Evolutionary conservation across 1,140 invertebrate genomes (phyloP), one percentile per base, ranked within the genome.

Genomic region (Drosophila sproati): DNA sequence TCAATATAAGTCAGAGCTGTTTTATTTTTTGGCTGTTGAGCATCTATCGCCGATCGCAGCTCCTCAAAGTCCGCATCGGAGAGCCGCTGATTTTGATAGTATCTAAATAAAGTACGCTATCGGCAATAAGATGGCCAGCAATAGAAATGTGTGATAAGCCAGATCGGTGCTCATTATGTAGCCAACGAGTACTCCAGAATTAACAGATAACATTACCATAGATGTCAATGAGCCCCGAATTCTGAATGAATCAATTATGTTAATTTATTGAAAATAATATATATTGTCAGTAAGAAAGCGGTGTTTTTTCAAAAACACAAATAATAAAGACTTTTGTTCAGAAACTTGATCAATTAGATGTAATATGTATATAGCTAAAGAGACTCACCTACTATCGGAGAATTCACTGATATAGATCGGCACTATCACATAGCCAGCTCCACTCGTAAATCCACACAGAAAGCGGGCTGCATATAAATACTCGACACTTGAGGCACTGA

Each of bases 121-220:
- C 4, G 96, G 95, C 32, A 97, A 83, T 1, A 95, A 66, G 0
- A 95, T 94, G 54, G 95, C 95, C n/a, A 96, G 78, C 0, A 95
- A 92, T 0, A 96, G 96, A 20, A 98, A 92, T 0, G 93, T 91
- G 34, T 94, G 93, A 94, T 95, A 97, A 32, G 93, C 92, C 0
- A 95, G 93, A 73, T 94, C 93, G 2, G 95, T 93, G 7, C 97
- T 97, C 0, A 97, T 80, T 1, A 95, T 93, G 90, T 96, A 98
- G 0, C 95, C 95, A 35, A 95, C 93, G 0, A 98, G 93, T 43
- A 97, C 97, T 0, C 97, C 97, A n/a, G 96, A 88, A 6, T 96
- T 96, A 1, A 98, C 94, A 62, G 96, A 96, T 2, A 98, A 91
- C 91, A 98, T 97, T 72, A 98, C 96, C 86, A 96, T 95, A 0